Conservation (phyloP, 2,113 vertebrate species). For the Eretmochelys imbricata region DNA sequence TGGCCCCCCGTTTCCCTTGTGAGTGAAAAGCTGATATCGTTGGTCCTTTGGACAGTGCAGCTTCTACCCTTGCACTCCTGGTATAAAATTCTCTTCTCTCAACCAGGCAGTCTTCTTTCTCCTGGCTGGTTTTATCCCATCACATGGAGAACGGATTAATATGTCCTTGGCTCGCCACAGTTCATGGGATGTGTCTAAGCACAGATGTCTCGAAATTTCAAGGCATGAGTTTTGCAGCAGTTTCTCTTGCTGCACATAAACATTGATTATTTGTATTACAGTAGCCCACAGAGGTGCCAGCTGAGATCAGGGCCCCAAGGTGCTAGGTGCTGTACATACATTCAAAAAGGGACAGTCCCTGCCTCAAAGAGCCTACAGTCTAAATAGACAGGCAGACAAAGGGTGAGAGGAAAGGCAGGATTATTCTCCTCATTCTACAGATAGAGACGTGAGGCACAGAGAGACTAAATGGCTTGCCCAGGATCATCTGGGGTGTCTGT, state of each 20-base stretch:
- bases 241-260: neutral
- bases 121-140: neutral
- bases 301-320: neutral
- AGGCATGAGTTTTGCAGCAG: neutral
- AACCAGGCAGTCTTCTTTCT: neutral
- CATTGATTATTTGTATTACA: accelerated
- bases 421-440: neutral
- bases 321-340: neutral
- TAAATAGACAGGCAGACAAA: neutral
- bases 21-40: neutral
- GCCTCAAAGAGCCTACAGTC: neutral
- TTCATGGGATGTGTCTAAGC: neutral
- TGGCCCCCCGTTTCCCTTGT: neutral
- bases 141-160: neutral
- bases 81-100: neutral
- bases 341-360: neutral
- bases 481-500: neutral
- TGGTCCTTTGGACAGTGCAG: neutral
- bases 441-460: neutral
- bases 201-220: neutral
- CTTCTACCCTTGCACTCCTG: neutral
- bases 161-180: neutral
- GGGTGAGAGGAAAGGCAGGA: neutral
- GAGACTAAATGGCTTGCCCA: neutral
- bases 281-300: neutral